phyloP scores from a whole-genome alignment of 2,113 vertebrate genomes.

The Mastomys natalensis region DNA sequence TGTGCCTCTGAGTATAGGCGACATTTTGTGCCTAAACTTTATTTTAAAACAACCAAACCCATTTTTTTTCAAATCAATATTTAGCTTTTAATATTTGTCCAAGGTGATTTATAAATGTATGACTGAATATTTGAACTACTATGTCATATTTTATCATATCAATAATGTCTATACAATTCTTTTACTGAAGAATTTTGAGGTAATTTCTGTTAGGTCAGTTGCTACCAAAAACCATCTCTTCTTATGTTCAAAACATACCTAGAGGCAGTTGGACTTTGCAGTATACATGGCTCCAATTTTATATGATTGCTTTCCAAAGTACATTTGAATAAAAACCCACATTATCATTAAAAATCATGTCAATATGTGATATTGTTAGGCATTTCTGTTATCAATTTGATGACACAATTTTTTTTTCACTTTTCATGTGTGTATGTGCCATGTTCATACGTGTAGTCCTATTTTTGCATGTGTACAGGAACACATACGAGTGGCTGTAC shows the following conservation, averaged over 20 bases:
- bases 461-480: background rate
- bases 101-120: background rate
- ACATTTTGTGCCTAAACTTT: slow-evolving; percentile 37
- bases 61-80: background rate
- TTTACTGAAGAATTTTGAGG: background rate
- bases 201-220: slow-evolving; percentile 1
- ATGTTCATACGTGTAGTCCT: background rate
- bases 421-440: background rate
- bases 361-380: background rate
- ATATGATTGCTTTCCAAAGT: background rate
- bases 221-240: background rate
- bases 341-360: background rate
- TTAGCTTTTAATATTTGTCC: slow-evolving; percentile 52
- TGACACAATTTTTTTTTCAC: background rate
- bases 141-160: slow-evolving; percentile 7
- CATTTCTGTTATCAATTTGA: background rate
- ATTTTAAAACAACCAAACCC: background rate
- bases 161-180: background rate
- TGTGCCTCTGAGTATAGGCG: background rate
- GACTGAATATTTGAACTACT: slow-evolving; percentile 24
- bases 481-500: background rate
- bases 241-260: background rate
- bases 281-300: background rate
- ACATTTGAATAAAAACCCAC: background rate
- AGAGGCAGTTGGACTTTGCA: background rate